Conservation (phyloP, 2,113 vertebrate genomes). For the Corythornis madagascariensis region DNA sequence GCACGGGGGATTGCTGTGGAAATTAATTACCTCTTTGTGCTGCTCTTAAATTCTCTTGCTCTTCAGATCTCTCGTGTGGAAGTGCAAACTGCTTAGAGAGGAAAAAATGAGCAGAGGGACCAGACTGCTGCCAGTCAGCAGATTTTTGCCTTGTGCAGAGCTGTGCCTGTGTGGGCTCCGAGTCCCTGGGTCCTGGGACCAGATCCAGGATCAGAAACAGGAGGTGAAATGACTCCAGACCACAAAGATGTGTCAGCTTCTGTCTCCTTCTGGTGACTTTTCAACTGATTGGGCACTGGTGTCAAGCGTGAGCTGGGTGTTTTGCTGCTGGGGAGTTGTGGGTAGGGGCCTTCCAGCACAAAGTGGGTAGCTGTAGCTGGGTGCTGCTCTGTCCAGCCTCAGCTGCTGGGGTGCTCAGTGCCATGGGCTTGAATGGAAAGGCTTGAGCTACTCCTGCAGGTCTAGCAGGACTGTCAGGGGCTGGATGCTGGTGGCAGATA, state of each 20-base stretch:
- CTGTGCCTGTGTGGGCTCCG: not conserved
- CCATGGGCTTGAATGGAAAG: not conserved
- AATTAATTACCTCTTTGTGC: conserved; percentile 3
- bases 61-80: not conserved
- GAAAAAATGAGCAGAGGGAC: not conserved
- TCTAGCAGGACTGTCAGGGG: not conserved
- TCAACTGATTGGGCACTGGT: not conserved
- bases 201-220: not conserved
- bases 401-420: not conserved
- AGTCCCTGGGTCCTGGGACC: not conserved
- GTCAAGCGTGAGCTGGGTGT: not conserved
- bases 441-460: not conserved
- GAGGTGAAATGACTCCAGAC: not conserved
- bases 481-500: not conserved
- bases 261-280: not conserved
- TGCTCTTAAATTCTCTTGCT: not conserved
- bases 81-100: conserved; percentile 18
- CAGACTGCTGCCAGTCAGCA: not conserved
- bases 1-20: not conserved
- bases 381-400: not conserved
- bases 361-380: not conserved
- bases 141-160: not conserved
- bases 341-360: not conserved
- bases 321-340: not conserved
- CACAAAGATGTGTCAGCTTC: not conserved